These are phyloP conservation scores for Idaea aversata DNA, from an alignment of 2,888 invertebrate genomes.

Conservation along the genomic window DNA sequence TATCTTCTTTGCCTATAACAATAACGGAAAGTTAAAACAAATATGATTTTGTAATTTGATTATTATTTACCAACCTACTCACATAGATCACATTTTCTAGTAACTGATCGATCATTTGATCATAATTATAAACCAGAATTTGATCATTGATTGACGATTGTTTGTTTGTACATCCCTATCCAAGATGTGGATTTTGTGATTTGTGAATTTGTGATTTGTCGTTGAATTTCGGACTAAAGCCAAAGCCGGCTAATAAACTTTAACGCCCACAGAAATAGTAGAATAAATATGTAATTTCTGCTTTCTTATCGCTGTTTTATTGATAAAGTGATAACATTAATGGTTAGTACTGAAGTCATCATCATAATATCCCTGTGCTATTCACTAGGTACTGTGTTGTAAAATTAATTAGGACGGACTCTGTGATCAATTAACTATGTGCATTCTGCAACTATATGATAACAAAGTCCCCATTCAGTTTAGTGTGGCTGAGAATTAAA, in stretches of 20 bases:
- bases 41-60: too few relatives aligned
- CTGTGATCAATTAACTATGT: neutral
- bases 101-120: too few relatives aligned
- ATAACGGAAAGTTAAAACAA: too few relatives aligned
- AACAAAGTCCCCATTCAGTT: too few relatives aligned
- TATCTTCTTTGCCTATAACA: too few relatives aligned
- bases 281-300: neutral
- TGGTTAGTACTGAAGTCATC: neutral
- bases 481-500: too few relatives aligned
- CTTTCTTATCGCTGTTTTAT: neutral
- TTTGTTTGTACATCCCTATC: neutral
- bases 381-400: neutral
- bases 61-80: too few relatives aligned
- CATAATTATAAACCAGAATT: too few relatives aligned
- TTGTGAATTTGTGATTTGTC: constrained; percentile 5
- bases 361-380: neutral
- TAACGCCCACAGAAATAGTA: neutral
- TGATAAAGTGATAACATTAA: neutral
- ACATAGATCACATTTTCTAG: too few relatives aligned
- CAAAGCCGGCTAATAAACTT: neutral
- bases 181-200: neutral
- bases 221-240: constrained; percentile 4
- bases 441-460: too few relatives aligned
- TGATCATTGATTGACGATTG: neutral
- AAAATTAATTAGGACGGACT: neutral